A percentile compares a stretch with the other conserved stretches of the same genome.
These are phyloP conservation scores for Oreamnos americanus DNA, from an alignment of 2,113 vertebrate species.

Conservation along the genomic window DNA sequence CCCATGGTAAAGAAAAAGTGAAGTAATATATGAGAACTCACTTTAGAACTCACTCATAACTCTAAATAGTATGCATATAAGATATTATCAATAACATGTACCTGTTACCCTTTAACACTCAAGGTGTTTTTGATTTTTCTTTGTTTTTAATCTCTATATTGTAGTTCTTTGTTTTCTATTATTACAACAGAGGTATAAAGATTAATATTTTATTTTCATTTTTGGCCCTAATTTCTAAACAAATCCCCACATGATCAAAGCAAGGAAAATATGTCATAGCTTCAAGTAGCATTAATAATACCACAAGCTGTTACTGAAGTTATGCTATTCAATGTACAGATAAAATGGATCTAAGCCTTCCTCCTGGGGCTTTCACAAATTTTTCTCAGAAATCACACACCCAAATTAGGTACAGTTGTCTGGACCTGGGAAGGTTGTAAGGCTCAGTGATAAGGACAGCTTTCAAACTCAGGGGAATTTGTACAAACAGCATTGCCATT, in stretches of 20 bases:
- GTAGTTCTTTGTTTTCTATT: not conserved
- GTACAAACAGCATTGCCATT: not conserved
- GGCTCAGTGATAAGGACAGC: not conserved
- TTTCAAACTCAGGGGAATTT: not conserved
- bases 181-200: not conserved
- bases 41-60: not conserved
- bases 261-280: not conserved
- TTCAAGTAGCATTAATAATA: not conserved
- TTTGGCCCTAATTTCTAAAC: not conserved
- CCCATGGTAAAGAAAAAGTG: not conserved
- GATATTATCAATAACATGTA: not conserved
- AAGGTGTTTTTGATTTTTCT: not conserved
- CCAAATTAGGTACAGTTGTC: not conserved
- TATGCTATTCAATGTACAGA: not conserved
- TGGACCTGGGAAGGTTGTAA: rapidly evolving
- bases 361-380: not conserved
- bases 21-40: not conserved
- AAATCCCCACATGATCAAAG: not conserved
- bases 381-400: not conserved
- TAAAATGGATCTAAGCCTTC: not conserved
- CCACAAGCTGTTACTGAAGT: not conserved
- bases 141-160: not conserved
- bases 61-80: not conserved
- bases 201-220: not conserved
- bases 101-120: not conserved